phyloP scores from a whole-genome alignment of 2,797 vertebrate species.

The Knipowitschia caucasica region DNA sequence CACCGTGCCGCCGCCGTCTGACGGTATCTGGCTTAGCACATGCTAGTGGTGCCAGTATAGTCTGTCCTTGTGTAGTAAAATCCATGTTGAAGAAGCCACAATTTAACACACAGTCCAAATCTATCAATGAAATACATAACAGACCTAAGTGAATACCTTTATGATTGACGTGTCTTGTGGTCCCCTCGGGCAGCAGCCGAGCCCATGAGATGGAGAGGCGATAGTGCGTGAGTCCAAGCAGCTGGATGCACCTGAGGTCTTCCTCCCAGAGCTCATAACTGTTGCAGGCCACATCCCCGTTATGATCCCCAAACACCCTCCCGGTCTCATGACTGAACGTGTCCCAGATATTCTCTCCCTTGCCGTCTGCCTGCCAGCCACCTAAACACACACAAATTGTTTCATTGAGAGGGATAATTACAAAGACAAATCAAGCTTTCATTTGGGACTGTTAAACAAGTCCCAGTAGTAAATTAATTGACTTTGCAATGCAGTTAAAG shows the following conservation, averaged over 20 bases:
- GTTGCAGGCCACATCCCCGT: constrained; percentile 89
- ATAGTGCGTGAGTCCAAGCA: constrained; percentile 94
- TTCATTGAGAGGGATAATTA: constrained; percentile 18
- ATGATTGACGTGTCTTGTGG: constrained; percentile 85
- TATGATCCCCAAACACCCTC: constrained; percentile 85
- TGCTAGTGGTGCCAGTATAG: no score
- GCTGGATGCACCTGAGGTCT: constrained; percentile 91
- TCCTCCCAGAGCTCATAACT: constrained; percentile 92
- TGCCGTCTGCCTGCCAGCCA: constrained; percentile 87
- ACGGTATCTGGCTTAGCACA: no score
- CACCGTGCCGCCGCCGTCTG: no score
- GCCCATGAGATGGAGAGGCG: constrained; percentile 95
- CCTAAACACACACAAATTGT: constrained; percentile 71
- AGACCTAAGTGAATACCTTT: constrained; percentile 75
- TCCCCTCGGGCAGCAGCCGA: constrained; percentile 93
- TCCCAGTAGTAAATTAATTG: not conserved
- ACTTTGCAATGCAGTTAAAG: not conserved
- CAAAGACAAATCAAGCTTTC: constrained; percentile 16
- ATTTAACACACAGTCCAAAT: not conserved
- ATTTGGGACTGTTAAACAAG: constrained; percentile 8
- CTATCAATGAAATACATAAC: not conserved
- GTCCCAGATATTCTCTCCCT: constrained; percentile 89
- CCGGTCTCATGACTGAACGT: constrained; percentile 86
- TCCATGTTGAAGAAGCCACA: no score
- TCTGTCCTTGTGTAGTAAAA: no score